phyloP scores from a whole-genome alignment of 2,888 invertebrate species.

The Fissipunctia ypsillon region DNA sequence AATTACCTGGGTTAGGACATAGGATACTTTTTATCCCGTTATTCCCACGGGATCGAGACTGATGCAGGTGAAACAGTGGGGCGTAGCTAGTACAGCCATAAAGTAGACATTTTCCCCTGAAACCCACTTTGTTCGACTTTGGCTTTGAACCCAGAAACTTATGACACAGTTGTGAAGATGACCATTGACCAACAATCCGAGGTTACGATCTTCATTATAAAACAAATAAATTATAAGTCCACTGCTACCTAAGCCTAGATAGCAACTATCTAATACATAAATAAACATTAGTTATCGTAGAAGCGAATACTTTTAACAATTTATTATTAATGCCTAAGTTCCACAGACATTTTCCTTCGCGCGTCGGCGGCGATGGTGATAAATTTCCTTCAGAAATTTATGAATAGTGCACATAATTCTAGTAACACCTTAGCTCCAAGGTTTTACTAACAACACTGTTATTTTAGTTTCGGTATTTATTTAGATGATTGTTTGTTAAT shows the following conservation, averaged over 20 bases:
- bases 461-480: conserved; percentile 9
- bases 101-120: neutral
- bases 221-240: neutral
- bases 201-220: neutral
- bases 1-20: too few relatives aligned
- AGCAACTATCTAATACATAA: conserved; percentile 43
- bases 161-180: neutral
- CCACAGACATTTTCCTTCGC: conserved; percentile 52
- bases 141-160: neutral
- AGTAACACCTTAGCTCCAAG: conserved; percentile 7
- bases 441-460: neutral
- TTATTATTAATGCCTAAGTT: conserved; percentile 56
- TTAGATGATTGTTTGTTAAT: conserved; percentile 17
- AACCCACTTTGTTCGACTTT: neutral
- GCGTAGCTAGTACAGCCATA: too few relatives aligned
- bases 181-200: too few relatives aligned
- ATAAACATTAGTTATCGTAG: conserved; percentile 45
- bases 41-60: too few relatives aligned
- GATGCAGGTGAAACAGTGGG: too few relatives aligned
- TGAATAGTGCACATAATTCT: conserved; percentile 45
- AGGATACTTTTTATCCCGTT: too few relatives aligned
- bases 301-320: conserved; percentile 52
- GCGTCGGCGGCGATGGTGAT: conserved; percentile 35
- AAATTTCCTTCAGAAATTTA: conserved; percentile 55
- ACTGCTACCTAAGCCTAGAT: neutral